Conservation (phyloP, 2,888 invertebrate genomes). For the Thalpophila matura region DNA sequence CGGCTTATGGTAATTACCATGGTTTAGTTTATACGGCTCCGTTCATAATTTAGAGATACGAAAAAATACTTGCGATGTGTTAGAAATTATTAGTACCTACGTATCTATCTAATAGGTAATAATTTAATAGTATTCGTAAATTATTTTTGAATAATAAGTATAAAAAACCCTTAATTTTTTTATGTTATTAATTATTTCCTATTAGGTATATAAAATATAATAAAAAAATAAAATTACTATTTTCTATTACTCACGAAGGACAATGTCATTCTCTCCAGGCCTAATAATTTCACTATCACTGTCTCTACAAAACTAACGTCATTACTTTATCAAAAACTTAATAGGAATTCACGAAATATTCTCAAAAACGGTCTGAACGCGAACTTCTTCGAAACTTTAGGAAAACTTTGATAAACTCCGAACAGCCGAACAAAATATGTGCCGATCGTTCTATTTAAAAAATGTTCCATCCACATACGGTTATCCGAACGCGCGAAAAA, state of each 20-base stretch:
- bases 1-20: conserved; percentile 12
- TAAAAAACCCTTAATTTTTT: too few species aligned
- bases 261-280: conserved; percentile 89
- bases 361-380: conserved; percentile 53
- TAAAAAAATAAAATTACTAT: conserved; percentile 7
- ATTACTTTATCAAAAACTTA: conserved; percentile 59
- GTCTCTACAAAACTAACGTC: conserved; percentile 68
- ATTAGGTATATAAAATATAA: neutral
- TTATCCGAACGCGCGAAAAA: conserved; percentile 60
- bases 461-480: conserved; percentile 45
- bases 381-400: conserved; percentile 48
- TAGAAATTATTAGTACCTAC: neutral
- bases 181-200: neutral
- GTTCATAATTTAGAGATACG: conserved; percentile 11
- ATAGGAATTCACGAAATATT: conserved; percentile 21
- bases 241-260: conserved; percentile 86
- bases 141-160: too few species aligned
- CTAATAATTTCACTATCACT: conserved; percentile 75
- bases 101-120: too few species aligned
- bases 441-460: conserved; percentile 38
- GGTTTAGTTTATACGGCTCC: conserved; percentile 2
- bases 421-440: conserved; percentile 43
- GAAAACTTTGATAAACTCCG: conserved; percentile 55
- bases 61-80: too few species aligned
- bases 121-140: too few species aligned